Percentiles rank a stretch among this genome's conserved stretches.
These are phyloP conservation scores for Xyliphius kryptos DNA, from an alignment of 2,113 vertebrate species.

Conservation along the genomic window DNA sequence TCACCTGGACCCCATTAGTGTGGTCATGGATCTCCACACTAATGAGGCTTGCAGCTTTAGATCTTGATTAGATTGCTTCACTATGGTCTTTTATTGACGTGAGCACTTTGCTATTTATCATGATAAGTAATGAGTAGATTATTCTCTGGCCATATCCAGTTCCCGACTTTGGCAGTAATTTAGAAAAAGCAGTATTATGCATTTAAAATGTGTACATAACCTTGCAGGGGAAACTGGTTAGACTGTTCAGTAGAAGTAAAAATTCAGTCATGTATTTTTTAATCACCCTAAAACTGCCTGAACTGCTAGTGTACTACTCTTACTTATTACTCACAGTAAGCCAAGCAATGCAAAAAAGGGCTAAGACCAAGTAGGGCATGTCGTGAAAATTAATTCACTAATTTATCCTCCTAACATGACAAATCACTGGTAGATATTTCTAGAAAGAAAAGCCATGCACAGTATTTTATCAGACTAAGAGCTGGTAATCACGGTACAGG, in stretches of 20 bases:
- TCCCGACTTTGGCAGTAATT: constrained; percentile 59
- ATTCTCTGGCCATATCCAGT: constrained; percentile 65
- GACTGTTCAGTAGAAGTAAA: neutral
- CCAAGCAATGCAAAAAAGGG: constrained; percentile 7
- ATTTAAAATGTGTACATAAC: neutral
- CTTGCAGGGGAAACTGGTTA: neutral
- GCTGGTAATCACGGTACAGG: constrained; percentile 34
- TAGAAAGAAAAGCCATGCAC: constrained; percentile 13
- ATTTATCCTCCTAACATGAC: constrained; percentile 25
- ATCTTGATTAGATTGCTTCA: constrained; percentile 71
- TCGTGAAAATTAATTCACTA: constrained; percentile 12
- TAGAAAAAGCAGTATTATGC: constrained; percentile 11
- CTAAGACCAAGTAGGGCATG: constrained; percentile 3
- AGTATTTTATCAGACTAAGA: constrained; percentile 40
- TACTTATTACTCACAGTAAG: constrained; percentile 8
- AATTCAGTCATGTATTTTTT: too few species aligned
- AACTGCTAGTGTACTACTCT: neutral
- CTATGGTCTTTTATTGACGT: constrained; percentile 71
- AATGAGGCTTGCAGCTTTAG: constrained; percentile 66
- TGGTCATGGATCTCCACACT: constrained; percentile 66
- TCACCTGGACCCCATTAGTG: constrained; percentile 63
- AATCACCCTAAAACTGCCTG: neutral
- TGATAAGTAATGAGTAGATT: constrained; percentile 74
- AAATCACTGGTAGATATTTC: constrained; percentile 37
- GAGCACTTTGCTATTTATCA: constrained; percentile 71